Conservation (phyloP, 2,888 invertebrate genomes). For the Clanis bilineata region DNA sequence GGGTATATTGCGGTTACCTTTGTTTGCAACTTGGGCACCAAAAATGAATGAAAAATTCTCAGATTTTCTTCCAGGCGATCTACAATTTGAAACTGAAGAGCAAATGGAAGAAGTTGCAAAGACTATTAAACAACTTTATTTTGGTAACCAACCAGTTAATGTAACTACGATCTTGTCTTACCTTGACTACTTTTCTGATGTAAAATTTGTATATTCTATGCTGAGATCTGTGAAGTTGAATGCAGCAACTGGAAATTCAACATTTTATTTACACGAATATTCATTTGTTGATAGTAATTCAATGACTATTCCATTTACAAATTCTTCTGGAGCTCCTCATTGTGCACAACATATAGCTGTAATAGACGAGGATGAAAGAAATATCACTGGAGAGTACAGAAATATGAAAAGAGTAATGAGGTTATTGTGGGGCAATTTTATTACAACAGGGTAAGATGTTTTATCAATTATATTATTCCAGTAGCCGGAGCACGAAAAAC, state of each 20-base stretch:
- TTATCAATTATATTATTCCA: neutral
- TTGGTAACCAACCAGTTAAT: conserved; percentile 31
- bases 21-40: conserved; percentile 31
- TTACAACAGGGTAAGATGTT: conserved; percentile 36
- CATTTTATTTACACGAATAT: conserved; percentile 36
- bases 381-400: conserved; percentile 25
- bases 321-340: conserved; percentile 21
- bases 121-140: conserved; percentile 36
- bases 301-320: conserved; percentile 24
- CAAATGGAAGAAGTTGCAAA: conserved; percentile 30
- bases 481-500: too few species aligned
- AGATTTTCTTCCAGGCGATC: conserved; percentile 36
- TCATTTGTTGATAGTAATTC: conserved; percentile 28
- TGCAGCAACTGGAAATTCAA: conserved; percentile 29
- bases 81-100: conserved; percentile 27
- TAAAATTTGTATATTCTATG: conserved; percentile 32
- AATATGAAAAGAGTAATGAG: conserved; percentile 33
- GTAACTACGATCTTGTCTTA: conserved; percentile 26
- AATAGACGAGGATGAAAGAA: conserved; percentile 14
- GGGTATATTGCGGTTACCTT: conserved; percentile 33
- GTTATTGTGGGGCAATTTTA: conserved; percentile 37
- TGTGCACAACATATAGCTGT: conserved; percentile 25
- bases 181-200: conserved; percentile 50
- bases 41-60: conserved; percentile 38
- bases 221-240: conserved; percentile 34